Conservation (phyloP, 2,888 invertebrate species). For the Cabera pusaria region DNA sequence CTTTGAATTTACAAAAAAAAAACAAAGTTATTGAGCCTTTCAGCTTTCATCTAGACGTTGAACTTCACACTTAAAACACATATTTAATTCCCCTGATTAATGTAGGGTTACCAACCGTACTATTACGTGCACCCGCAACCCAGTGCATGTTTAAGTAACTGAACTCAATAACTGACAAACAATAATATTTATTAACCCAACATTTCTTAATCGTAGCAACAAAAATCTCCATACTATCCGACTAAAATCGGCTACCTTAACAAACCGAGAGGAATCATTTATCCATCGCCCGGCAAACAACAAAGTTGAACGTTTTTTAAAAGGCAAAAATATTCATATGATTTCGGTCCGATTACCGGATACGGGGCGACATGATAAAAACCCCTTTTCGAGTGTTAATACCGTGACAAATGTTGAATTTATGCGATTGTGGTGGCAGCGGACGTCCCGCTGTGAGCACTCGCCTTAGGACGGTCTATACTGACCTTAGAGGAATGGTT, state of each 20-base stretch:
- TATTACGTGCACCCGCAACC: no score
- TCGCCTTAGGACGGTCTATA: conserved; percentile 40
- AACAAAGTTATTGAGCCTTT: no score
- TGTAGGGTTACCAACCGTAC: no score
- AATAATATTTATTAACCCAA: no score
- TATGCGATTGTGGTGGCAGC: conserved; percentile 71
- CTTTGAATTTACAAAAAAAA: no score
- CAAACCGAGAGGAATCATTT: conserved; percentile 28
- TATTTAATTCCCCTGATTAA: no score
- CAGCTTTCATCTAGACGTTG: no score
- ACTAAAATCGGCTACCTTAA: conserved; percentile 28
- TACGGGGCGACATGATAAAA: conserved; percentile 79
- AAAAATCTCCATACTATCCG: conserved; percentile 12
- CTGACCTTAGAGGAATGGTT: conserved; percentile 40
- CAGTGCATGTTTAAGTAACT: no score
- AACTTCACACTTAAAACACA: no score
- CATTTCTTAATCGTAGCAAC: no score
- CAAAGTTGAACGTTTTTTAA: conserved; percentile 51
- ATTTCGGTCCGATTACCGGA: conserved; percentile 69
- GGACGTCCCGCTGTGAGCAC: conserved; percentile 59
- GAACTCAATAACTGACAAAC: no score
- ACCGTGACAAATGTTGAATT: conserved; percentile 82
- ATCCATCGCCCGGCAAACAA: conserved; percentile 51
- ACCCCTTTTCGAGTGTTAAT: conserved; percentile 80
- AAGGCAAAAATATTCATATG: conserved; percentile 58